These are phyloP conservation scores for Sorex maritimensis DNA, from an alignment of 2,797 vertebrate species.

Conservation along the genomic window DNA sequence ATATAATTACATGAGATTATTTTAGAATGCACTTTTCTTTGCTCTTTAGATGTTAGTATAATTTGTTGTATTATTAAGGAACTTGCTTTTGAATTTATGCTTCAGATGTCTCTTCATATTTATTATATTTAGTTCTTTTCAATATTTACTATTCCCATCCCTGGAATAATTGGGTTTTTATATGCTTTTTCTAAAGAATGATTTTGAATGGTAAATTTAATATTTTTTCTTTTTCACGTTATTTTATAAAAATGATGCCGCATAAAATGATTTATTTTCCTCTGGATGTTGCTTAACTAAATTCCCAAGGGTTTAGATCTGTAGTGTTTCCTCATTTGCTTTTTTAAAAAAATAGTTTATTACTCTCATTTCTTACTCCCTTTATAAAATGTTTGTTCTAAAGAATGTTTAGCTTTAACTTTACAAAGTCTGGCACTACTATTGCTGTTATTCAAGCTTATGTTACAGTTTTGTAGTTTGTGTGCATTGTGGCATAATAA, in stretches of 20 bases:
- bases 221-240: neutral
- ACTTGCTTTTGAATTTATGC: slow-evolving; percentile 16
- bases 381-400: neutral
- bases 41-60: neutral
- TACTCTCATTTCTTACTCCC: neutral
- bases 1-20: neutral
- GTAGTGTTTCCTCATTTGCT: neutral
- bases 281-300: neutral
- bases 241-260: neutral
- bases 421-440: neutral
- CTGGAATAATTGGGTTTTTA: neutral
- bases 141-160: neutral
- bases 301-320: neutral
- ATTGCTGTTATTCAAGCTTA: neutral
- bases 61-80: neutral
- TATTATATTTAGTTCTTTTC: neutral
- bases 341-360: neutral
- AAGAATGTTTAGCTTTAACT: neutral
- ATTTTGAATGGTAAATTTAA: slow-evolving; percentile 27
- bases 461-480: neutral
- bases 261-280: neutral
- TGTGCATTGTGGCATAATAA: neutral
- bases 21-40: neutral
- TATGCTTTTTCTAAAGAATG: neutral
- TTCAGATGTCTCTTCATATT: neutral